These are phyloP conservation scores for Rhinoraja longicauda DNA, from an alignment of 2,797 vertebrate species.

Conservation along the genomic window DNA sequence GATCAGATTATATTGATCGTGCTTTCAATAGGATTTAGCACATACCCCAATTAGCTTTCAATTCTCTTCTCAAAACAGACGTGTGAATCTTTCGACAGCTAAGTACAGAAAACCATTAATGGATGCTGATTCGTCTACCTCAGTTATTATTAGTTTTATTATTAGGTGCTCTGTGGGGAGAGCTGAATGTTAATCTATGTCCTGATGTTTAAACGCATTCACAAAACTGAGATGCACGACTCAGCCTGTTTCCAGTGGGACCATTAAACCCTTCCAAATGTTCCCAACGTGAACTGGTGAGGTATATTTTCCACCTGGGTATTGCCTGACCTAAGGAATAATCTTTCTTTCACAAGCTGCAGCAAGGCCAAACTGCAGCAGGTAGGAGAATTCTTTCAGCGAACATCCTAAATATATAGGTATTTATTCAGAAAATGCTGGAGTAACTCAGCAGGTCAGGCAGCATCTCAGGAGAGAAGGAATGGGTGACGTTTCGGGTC, in stretches of 20 bases:
- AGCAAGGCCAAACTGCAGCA: background rate
- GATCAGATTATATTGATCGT: background rate
- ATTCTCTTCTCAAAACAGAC: background rate
- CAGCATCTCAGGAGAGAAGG: too few relatives aligned
- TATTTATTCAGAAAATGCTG: too few relatives aligned
- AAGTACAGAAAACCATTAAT: background rate
- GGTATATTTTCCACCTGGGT: background rate
- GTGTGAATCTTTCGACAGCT: background rate
- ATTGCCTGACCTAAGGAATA: background rate
- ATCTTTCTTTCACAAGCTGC: background rate
- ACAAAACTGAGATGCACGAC: background rate
- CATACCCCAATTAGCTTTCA: background rate
- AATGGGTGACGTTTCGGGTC: too few relatives aligned
- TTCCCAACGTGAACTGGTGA: background rate
- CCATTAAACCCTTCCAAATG: background rate
- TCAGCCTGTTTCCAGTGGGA: background rate
- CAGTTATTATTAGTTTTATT: background rate
- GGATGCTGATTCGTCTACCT: background rate
- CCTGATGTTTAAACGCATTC: background rate
- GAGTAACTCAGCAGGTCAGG: too few relatives aligned
- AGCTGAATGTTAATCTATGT: background rate
- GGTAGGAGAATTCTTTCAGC: too few relatives aligned
- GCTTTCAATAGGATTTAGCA: constrained; percentile 13
- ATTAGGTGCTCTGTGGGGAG: background rate
- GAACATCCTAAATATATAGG: too few relatives aligned